phyloP scores from a whole-genome alignment of 23 tunicate genomes.

The Styela plicata region DNA sequence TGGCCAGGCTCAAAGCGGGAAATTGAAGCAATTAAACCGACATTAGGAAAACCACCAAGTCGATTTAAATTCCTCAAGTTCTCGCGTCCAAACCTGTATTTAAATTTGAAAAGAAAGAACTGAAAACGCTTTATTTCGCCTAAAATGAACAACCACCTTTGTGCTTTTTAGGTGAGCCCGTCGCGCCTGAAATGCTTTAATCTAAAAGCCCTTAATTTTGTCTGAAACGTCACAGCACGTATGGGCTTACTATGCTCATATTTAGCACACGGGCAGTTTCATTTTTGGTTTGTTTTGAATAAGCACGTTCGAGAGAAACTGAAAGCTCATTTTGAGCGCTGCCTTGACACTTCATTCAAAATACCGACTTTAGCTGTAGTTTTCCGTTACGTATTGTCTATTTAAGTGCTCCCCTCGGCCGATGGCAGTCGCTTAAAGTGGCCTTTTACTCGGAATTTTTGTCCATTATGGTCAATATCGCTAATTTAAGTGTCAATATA shows the following conservation, averaged over 20 bases:
- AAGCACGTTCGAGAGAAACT: not conserved
- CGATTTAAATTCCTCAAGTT: not conserved
- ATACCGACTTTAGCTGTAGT: conserved; percentile 18
- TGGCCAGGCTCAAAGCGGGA: not conserved
- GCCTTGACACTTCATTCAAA: conserved; percentile 2
- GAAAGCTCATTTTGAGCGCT: conserved; percentile 20
- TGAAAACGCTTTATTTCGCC: not conserved
- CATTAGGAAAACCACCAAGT: not conserved
- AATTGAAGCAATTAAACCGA: not conserved
- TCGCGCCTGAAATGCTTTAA: too few species aligned
- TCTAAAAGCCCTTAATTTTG: too few species aligned
- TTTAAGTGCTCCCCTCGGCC: not conserved
- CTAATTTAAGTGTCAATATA: too few species aligned
- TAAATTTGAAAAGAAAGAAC: not conserved
- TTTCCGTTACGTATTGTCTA: conserved; percentile 24
- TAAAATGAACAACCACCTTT: not conserved
- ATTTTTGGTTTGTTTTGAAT: not conserved
- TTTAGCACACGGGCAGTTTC: too few species aligned
- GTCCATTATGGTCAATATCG: too few species aligned
- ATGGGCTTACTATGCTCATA: too few species aligned
- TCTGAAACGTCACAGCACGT: too few species aligned
- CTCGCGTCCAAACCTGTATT: not conserved
- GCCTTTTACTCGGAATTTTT: not conserved
- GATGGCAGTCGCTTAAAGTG: not conserved
- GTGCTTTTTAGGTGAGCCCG: not conserved